Conservation (phyloP, 1,140 invertebrate species). For the Paralvinella palmiformis region DNA sequence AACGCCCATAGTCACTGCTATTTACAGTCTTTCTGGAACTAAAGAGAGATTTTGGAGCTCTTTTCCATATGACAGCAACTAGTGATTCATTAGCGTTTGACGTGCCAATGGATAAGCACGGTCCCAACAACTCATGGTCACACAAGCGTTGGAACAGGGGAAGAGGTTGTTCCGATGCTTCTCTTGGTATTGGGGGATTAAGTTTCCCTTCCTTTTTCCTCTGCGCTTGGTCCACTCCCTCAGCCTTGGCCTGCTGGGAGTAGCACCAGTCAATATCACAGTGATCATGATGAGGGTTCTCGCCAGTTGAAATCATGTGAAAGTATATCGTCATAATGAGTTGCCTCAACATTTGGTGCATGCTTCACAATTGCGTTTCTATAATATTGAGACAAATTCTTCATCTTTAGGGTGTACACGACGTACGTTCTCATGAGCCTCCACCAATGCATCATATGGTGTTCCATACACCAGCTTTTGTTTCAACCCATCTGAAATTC, state of each 20-base stretch:
- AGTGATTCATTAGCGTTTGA: background rate
- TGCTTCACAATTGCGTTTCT: slow-evolving; percentile 24
- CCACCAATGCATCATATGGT: background rate
- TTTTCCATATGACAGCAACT: background rate
- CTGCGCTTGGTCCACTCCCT: background rate
- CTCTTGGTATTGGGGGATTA: background rate
- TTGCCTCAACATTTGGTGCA: slow-evolving; percentile 28
- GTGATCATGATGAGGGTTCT: background rate
- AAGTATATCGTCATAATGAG: slow-evolving; percentile 3
- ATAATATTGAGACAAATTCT: slow-evolving; percentile 13
- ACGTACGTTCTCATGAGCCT: too few relatives aligned
- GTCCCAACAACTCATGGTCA: background rate
- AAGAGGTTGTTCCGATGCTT: background rate
- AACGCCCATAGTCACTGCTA: background rate
- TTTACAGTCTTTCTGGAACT: background rate
- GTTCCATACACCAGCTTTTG: background rate
- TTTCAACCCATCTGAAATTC: background rate
- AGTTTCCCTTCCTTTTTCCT: background rate
- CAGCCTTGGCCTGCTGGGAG: slow-evolving; percentile 1
- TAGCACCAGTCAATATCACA: slow-evolving; percentile 1
- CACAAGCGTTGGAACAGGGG: background rate
- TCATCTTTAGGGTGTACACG: background rate
- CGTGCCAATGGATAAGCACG: background rate
- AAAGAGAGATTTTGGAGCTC: background rate
- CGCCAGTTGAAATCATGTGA: background rate